A percentile compares a stretch with the other conserved stretches of the same genome.
phyloP scores from a whole-genome alignment of 2,797 vertebrate species.

The Hylomyscus alleni region DNA sequence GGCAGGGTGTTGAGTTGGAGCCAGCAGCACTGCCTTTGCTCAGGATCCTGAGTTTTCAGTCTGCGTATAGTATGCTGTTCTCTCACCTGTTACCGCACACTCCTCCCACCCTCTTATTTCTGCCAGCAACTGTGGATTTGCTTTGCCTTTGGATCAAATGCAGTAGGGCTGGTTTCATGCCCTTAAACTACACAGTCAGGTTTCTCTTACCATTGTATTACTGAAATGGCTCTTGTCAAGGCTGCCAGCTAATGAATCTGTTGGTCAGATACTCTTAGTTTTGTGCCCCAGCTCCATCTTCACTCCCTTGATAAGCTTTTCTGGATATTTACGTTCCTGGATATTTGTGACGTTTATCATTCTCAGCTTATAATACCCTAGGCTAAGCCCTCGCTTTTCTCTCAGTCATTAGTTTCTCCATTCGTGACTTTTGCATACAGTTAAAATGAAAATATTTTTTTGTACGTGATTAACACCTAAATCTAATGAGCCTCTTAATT shows the following conservation, averaged over 20 bases:
- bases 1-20: background rate
- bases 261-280: background rate
- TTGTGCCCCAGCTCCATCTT: background rate
- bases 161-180: background rate
- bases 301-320: background rate
- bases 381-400: background rate
- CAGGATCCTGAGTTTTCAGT: background rate
- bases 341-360: background rate
- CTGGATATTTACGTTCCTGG: background rate
- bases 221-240: background rate
- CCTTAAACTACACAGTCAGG: background rate
- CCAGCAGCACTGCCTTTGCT: background rate
- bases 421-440: background rate
- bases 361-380: background rate
- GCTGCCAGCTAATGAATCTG: background rate
- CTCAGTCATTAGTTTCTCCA: background rate
- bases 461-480: background rate
- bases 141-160: slow-evolving; percentile 40
- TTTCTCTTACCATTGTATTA: background rate
- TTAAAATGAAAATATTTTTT: background rate
- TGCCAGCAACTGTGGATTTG: background rate
- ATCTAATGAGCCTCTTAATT: background rate
- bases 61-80: background rate
- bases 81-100: background rate
- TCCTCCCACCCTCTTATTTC: background rate